Evolutionary conservation across 2,888 invertebrate genomes (phyloP).

Genomic region (Cephus pulcher): DNA sequence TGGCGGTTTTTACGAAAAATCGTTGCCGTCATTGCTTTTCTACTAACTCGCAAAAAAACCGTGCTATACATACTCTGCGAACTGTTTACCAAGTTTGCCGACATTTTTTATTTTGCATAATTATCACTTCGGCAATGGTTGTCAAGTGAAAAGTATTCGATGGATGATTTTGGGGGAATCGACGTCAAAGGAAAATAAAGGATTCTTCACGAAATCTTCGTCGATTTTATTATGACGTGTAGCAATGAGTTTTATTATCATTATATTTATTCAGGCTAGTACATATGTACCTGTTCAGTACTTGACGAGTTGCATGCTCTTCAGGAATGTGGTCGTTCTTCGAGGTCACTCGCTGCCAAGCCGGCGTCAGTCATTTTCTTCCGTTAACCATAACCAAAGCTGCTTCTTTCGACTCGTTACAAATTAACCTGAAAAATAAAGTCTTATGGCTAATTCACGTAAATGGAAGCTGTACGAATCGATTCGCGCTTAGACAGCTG

Average conservation of each 20-base stretch:
- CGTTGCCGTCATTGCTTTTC: neutral
- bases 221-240: neutral
- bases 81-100: neutral
- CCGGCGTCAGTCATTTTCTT: neutral
- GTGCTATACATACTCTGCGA: neutral
- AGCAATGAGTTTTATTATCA: neutral
- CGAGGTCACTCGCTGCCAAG: neutral
- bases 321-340: neutral
- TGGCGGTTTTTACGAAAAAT: neutral
- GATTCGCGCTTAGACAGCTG: neutral
- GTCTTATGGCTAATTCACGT: neutral
- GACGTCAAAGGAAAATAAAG: neutral
- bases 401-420: neutral
- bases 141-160: neutral
- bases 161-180: neutral
- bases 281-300: neutral
- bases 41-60: neutral
- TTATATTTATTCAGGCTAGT: neutral
- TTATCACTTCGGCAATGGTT: neutral
- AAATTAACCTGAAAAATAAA: neutral
- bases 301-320: neutral
- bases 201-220: neutral
- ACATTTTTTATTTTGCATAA: neutral
- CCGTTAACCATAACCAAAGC: neutral
- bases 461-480: neutral